phyloP scores from a whole-genome alignment of 2,113 vertebrate species.

The Emydura subglobosa region DNA sequence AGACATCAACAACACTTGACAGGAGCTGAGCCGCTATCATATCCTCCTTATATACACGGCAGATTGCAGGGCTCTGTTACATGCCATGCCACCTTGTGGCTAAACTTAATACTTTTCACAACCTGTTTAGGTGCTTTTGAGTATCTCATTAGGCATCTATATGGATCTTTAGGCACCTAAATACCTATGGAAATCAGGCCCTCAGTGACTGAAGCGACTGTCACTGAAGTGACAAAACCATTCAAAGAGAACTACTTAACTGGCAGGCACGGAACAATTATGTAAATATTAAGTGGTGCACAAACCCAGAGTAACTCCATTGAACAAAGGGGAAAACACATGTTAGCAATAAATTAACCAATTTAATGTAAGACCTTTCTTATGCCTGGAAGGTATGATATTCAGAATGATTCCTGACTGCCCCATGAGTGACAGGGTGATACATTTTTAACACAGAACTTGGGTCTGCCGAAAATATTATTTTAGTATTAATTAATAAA shows the following conservation, averaged over 20 bases:
- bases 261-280: background rate
- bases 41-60: no score
- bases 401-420: no score
- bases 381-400: no score
- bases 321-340: background rate
- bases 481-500: no score
- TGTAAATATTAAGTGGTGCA: background rate
- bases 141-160: background rate
- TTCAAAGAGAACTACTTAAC: background rate
- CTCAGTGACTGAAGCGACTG: background rate
- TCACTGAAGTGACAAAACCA: no score
- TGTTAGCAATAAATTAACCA: background rate
- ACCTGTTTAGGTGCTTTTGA: no score
- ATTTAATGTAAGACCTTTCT: background rate
- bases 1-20: background rate
- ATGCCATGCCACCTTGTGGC: background rate
- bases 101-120: background rate
- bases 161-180: background rate
- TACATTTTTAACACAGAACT: no score
- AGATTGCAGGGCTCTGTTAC: no score
- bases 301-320: background rate
- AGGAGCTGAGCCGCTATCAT: no score
- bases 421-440: no score
- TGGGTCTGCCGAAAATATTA: no score
- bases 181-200: background rate